These are phyloP conservation scores for Enoplosus armatus DNA, from an alignment of 2,797 vertebrate genomes.

Conservation along the genomic window DNA sequence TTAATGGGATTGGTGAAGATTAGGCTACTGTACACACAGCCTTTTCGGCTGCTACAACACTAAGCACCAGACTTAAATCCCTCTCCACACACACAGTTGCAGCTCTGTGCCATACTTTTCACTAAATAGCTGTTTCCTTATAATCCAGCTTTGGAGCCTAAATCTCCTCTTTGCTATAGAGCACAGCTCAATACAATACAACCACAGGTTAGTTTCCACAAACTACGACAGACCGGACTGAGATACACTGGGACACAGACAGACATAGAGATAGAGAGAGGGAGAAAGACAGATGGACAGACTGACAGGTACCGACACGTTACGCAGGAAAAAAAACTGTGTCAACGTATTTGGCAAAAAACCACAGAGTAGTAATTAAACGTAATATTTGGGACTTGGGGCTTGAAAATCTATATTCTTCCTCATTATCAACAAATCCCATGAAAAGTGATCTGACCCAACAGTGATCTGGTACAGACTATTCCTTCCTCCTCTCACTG, in stretches of 20 bases:
- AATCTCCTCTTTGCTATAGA: constrained; percentile 63
- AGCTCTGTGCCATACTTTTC: constrained; percentile 66
- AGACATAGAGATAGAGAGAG: not conserved
- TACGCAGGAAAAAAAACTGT: not conserved
- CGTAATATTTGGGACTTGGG: no score
- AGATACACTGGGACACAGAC: not conserved
- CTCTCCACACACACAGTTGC: constrained; percentile 57
- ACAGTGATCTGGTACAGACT: no score
- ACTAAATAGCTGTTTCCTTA: constrained; percentile 65
- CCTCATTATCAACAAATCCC: not conserved
- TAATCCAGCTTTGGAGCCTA: constrained; percentile 72
- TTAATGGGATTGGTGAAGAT: constrained; percentile 84
- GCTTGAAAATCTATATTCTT: not conserved
- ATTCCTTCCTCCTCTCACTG: no score
- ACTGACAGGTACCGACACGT: not conserved
- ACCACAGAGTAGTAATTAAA: no score
- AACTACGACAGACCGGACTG: constrained; percentile 14
- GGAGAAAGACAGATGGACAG: not conserved
- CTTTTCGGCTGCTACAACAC: constrained; percentile 62
- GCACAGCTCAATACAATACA: constrained; percentile 37
- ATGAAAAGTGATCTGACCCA: not conserved
- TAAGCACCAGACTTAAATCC: constrained; percentile 72
- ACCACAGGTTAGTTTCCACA: constrained; percentile 10
- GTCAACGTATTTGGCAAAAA: no score
- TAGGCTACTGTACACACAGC: constrained; percentile 72